phyloP scores from a whole-genome alignment of 2,888 invertebrate species.

The Cistogaster globosa region DNA sequence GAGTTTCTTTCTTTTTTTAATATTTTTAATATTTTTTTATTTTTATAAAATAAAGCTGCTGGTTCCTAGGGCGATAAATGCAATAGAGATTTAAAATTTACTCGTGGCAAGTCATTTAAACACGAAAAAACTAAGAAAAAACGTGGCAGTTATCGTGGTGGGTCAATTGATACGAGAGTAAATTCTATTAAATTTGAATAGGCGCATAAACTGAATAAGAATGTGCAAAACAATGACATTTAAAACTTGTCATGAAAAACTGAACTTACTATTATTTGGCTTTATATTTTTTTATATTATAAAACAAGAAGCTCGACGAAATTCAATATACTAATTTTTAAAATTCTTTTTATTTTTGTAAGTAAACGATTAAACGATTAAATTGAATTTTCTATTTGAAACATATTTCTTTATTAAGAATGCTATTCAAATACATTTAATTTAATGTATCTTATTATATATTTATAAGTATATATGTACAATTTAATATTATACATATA shows the following conservation, averaged over 20 bases:
- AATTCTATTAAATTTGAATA: slow-evolving; percentile 97
- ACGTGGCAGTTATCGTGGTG: slow-evolving; percentile 97
- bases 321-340: slow-evolving; percentile 3
- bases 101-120: slow-evolving; percentile 97
- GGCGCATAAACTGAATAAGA: slow-evolving; percentile 57
- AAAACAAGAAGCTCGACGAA: not conserved
- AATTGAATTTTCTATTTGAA: slow-evolving; percentile 42
- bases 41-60: slow-evolving; percentile 89
- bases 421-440: slow-evolving; percentile 35
- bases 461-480: slow-evolving; percentile 4
- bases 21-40: slow-evolving; percentile 40
- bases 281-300: not conserved
- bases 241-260: too few species aligned
- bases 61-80: slow-evolving; percentile 99
- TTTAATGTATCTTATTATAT: slow-evolving; percentile 44
- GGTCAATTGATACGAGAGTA: slow-evolving; percentile 93
- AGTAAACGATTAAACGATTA: slow-evolving; percentile 19
- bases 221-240: not conserved
- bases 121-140: slow-evolving; percentile 99
- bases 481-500: slow-evolving; percentile 36
- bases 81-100: slow-evolving; percentile 92
- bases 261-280: too few species aligned
- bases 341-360: not conserved
- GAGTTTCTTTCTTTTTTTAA: slow-evolving; percentile 15
- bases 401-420: slow-evolving; percentile 40